A percentile compares a stretch with the other conserved stretches of the same genome.
These are phyloP conservation scores for Paramisgurnus dabryanus DNA, from an alignment of 2,113 vertebrate species.

Conservation along the genomic window DNA sequence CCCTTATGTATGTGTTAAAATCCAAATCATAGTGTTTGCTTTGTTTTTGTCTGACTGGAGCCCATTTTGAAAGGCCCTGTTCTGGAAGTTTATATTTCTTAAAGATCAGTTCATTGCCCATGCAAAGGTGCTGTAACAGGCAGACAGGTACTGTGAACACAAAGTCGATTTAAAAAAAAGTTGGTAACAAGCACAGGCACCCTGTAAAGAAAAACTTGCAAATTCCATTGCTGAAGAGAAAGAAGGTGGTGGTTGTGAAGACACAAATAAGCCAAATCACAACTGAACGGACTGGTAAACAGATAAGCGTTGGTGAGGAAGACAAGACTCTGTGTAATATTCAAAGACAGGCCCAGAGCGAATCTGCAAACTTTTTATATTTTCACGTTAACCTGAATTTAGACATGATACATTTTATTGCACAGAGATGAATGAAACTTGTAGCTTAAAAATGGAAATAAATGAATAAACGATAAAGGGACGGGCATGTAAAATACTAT, in stretches of 20 bases:
- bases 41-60: background rate
- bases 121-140: constrained; percentile 62
- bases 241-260: constrained; percentile 52
- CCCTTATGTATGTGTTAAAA: no score
- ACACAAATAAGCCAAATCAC: constrained; percentile 40
- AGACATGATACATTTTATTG: no score
- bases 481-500: no score
- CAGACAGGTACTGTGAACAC: constrained; percentile 37
- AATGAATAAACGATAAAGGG: no score
- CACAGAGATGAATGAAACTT: no score
- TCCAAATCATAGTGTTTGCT: background rate
- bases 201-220: constrained; percentile 57
- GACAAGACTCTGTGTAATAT: constrained; percentile 54
- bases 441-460: no score
- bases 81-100: constrained; percentile 38
- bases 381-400: no score
- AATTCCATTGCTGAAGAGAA: constrained; percentile 28
- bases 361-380: no score
- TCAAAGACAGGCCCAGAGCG: constrained; percentile 18
- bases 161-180: no score
- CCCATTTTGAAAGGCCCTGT: constrained; percentile 55
- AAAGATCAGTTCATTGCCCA: constrained; percentile 55
- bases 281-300: constrained; percentile 41
- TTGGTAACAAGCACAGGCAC: background rate
- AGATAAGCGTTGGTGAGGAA: constrained; percentile 19